phyloP scores from a whole-genome alignment of 1,140 invertebrate species.

The Planococcus citri region DNA sequence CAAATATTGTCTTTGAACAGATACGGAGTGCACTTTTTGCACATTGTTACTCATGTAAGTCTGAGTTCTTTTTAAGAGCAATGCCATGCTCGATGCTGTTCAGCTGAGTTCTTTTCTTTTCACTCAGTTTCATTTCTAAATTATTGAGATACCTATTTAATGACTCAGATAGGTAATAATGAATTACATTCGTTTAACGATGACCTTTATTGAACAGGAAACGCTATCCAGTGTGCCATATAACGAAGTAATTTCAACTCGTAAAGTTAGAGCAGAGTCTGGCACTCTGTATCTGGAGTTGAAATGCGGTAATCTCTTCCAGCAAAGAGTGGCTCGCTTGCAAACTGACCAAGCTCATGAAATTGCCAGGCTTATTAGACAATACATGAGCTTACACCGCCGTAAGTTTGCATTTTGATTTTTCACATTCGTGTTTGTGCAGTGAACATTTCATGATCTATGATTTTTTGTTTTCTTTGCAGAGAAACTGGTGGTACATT shows the following conservation, averaged over 20 bases:
- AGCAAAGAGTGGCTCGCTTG: conserved; percentile 85
- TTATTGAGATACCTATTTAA: too few species aligned
- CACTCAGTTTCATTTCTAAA: too few species aligned
- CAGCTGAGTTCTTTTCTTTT: too few species aligned
- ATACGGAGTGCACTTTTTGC: conserved; percentile 85
- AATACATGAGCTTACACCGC: conserved; percentile 79
- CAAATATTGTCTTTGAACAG: conserved; percentile 87
- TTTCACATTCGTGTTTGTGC: too few species aligned
- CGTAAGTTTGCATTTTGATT: conserved; percentile 26
- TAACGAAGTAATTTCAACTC: conserved; percentile 87
- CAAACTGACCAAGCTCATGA: conserved; percentile 95
- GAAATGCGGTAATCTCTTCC: conserved; percentile 92
- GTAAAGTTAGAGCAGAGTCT: conserved; percentile 84
- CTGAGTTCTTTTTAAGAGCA: too few species aligned
- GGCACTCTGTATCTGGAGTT: conserved; percentile 88
- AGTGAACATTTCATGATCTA: too few species aligned
- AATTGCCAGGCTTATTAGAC: conserved; percentile 85
- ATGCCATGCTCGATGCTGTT: too few species aligned
- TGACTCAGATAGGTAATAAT: too few species aligned
- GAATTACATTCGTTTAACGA: too few species aligned
- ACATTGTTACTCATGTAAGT: conserved; percentile 75
- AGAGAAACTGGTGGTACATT: too few species aligned
- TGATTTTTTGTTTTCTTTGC: too few species aligned
- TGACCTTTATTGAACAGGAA: conserved; percentile 42
- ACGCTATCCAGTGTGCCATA: conserved; percentile 83